These are phyloP conservation scores for Cavia porcellus DNA, from an alignment of 2,113 vertebrate species.

Conservation along the genomic window DNA sequence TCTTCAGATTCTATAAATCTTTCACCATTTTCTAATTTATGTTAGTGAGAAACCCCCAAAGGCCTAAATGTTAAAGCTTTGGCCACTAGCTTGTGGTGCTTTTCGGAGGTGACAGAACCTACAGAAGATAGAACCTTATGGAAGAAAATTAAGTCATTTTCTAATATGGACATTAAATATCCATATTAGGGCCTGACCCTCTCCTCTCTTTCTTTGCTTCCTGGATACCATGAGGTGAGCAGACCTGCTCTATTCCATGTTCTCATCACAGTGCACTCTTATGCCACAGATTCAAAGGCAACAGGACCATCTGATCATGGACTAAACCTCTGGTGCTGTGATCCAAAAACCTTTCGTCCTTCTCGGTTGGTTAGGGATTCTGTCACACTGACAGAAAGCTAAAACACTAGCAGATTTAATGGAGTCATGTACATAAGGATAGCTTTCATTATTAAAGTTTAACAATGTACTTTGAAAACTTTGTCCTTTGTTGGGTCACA, in stretches of 20 bases:
- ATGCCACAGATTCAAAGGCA: neutral
- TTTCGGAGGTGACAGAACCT: neutral
- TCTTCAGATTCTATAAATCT: neutral
- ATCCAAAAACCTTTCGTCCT: neutral
- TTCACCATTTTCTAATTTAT: neutral
- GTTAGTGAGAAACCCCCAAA: neutral
- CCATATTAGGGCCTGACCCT: neutral
- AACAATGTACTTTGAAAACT: neutral
- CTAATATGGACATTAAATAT: too few species aligned
- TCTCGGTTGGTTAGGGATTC: neutral
- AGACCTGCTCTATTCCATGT: neutral
- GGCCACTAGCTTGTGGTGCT: neutral
- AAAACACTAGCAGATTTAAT: neutral
- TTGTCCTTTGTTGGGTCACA: neutral
- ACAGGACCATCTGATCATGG: neutral
- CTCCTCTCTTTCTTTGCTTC: neutral
- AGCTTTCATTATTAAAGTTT: constrained; percentile 12
- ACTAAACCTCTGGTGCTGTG: neutral
- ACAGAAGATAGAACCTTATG: neutral
- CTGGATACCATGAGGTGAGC: neutral
- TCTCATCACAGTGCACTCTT: neutral
- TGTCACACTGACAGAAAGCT: neutral
- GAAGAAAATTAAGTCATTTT: too few species aligned
- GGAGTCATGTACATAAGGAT: neutral
- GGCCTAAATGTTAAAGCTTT: neutral